Base-by-base conservation (phyloP, 2,797 vertebrate species). In the Rousettus madagascariensis region DNA sequence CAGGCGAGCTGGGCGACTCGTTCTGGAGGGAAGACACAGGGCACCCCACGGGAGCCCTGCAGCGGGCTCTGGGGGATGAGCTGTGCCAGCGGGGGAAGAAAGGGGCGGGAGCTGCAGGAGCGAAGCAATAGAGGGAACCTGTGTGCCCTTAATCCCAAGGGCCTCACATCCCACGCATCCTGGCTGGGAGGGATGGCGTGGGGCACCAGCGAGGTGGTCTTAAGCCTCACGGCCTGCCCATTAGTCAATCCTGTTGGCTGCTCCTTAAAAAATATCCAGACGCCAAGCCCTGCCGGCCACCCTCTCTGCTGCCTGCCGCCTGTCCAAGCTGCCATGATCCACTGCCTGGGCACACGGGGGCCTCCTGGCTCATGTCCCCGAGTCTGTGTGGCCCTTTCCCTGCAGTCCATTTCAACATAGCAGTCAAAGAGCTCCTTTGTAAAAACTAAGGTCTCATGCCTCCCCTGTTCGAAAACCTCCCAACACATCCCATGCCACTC, bases 1-100 rank as follows among this genome's bases (percentile, higher is more conserved):
- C 12, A 4, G 2, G n/a, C 12, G 4, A 38, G 75, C 1, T 3
- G 33, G 38, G 51, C 51, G 10, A 0, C 1, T 26, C 51, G 0
- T 78, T 26, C 51, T 16, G 51, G 33, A 38, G 55, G 75, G 22
- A 36, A 15, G n/a, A 36, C 49, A 1, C 12, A 12, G 49, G 74
- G 71, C 71, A 77, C 20, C 7, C 22, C 51, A 43, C 1, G 9
- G 51, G 33, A 38, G 33, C 22, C 33, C 12, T 4, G 20, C 4
- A 7, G 51, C 24, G 28, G 77, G 36, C 28, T 79, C 55, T 59
- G 53, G 55, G 16, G 36, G 41, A 20, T 6, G 36, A 4, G 26
- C 9, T 9, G 5, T 28, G 20, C 3, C 26, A 5, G 69, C 26
- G 10, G 41, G 41, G 2, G 69, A 8, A 30, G 41, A 10, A 46